Evolutionary conservation across 2,888 invertebrate species (phyloP).

Genomic region (Leucozona laternaria): DNA sequence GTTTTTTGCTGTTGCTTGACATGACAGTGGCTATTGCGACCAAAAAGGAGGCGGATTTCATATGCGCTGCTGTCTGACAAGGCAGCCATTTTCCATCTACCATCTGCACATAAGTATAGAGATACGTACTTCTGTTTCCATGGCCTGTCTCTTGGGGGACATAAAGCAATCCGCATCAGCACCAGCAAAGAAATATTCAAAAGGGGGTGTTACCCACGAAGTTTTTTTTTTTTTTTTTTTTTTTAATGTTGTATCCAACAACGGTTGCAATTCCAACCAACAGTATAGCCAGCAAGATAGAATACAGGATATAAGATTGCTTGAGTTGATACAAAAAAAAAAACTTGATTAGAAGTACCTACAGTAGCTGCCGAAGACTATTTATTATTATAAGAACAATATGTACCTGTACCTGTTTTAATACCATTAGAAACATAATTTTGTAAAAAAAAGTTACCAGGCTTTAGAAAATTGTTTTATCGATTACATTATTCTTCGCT

Average conservation of each 20-base stretch:
- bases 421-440: too few relatives aligned
- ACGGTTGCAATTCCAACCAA: conserved; percentile 54
- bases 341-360: conserved; percentile 35
- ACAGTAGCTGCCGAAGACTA: conserved; percentile 35
- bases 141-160: conserved; percentile 68
- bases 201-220: conserved; percentile 70
- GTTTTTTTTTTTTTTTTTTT: conserved; percentile 27
- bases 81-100: conserved; percentile 75
- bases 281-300: conserved; percentile 63
- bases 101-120: conserved; percentile 52
- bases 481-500: too few relatives aligned
- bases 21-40: conserved; percentile 75
- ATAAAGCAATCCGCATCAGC: conserved; percentile 53
- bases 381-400: background rate
- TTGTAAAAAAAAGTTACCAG: too few relatives aligned
- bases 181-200: conserved; percentile 58
- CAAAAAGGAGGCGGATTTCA: conserved; percentile 73
- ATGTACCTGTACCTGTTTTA: too few relatives aligned
- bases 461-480: too few relatives aligned
- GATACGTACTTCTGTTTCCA: conserved; percentile 70
- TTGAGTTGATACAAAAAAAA: background rate
- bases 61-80: conserved; percentile 74
- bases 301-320: conserved; percentile 9
- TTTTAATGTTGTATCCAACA: conserved; percentile 13
- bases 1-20: conserved; percentile 37